Evolutionary conservation across 2,797 vertebrate species (phyloP), one percentile per base, ranked within the genome.

Genomic region (Coreius guichenoti): DNA sequence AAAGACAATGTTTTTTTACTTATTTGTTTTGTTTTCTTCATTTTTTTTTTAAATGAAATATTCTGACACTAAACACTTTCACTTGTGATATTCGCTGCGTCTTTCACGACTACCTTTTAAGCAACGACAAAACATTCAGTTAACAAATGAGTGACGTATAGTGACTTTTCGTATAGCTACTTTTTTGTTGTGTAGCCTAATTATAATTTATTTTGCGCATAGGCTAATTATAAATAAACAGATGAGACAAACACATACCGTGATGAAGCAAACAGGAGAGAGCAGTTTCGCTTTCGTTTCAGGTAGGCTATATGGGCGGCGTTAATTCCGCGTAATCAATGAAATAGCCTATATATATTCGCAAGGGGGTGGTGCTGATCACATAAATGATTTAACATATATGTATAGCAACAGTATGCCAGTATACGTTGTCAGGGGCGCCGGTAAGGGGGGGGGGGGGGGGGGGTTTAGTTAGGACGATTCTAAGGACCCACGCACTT

Each of bases 281-380:
- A 6, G 19, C 13, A 9, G 58, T 87, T 87, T 87, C 86, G 58
- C 76, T 87, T 87, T 87, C 81, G 74, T 82, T 86, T 86, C 45
- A 51, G 77, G 16, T 26, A 5, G n/a, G 11, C 9, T n/a, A 1
- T 6, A 26, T 47, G 45, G 14, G 23, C 11, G 63, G 14, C 16
- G 31, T 36, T n/a, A n/a, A n/a, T n/a, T 69, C 6, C 8, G 11
- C 16, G 51, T 16, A 29, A 31, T 69, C 21, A 3, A 7, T 39
- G 33, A 31, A 43, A 39, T 5, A 26, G 39, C 8, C 39, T 26
- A 36, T 31, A 31, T 26, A 36, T 31, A 31, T 45, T 29, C 23
- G 33, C 72, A 33, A 33, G 11, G 11, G 47, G 73, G 73, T 33
- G 47, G 29, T 51, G 73, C 33, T 75, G 47, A 23, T 23, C 72